Conservation (phyloP, 2,113 vertebrate genomes). For the Myrmecobius fasciatus region DNA sequence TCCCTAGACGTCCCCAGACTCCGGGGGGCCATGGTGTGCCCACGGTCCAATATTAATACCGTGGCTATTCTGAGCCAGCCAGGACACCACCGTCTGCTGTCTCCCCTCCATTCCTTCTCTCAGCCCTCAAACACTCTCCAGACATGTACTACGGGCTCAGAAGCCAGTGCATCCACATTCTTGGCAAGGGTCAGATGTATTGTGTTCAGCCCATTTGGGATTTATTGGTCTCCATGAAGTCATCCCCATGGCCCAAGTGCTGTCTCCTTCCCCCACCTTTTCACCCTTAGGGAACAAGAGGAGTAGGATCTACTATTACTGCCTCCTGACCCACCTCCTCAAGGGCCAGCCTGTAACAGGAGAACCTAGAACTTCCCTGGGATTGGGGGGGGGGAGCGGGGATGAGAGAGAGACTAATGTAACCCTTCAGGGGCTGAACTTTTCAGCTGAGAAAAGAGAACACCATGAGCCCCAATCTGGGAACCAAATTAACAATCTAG, state of each 20-base stretch:
- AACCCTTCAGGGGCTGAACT: neutral
- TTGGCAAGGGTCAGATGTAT: neutral
- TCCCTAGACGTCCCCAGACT: neutral
- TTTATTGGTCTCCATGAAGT: conserved; percentile 2
- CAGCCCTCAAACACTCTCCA: neutral
- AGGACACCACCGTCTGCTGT: neutral
- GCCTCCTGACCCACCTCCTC: neutral
- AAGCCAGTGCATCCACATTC: neutral
- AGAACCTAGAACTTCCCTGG: neutral
- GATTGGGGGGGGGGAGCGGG: neutral
- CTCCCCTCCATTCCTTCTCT: neutral
- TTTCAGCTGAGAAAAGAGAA: neutral
- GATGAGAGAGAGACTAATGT: neutral
- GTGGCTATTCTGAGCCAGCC: neutral
- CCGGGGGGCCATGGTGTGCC: neutral
- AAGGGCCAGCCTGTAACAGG: neutral
- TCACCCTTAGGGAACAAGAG: neutral
- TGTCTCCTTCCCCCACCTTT: neutral
- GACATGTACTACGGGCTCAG: neutral
- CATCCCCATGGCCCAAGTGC: neutral
- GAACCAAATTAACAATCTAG: neutral
- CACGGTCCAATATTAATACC: neutral
- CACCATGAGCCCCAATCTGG: neutral
- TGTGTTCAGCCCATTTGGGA: neutral
- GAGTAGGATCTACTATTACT: neutral